phyloP scores from a whole-genome alignment of 2,797 vertebrate genomes.

The Psittacula derbiana region DNA sequence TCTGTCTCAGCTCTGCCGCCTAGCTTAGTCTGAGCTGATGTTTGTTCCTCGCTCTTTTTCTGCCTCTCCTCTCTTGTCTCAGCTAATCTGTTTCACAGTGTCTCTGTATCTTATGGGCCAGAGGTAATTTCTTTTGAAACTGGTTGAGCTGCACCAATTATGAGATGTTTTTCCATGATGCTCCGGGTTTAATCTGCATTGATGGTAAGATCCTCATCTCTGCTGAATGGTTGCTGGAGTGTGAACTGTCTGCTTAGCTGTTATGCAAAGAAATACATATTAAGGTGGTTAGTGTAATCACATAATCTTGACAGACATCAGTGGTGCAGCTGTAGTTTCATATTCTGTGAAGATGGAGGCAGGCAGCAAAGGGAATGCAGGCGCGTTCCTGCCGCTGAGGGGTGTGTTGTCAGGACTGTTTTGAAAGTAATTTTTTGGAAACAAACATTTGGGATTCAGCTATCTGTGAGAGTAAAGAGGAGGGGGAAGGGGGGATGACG shows the following conservation, averaged over 20 bases:
- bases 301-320: background rate
- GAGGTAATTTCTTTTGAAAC: slow-evolving; percentile 1
- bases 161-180: background rate
- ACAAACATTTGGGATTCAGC: background rate
- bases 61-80: background rate
- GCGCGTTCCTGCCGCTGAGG: background rate
- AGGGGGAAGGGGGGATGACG: background rate
- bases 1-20: background rate
- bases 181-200: background rate
- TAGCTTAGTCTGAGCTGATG: background rate
- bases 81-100: background rate
- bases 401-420: background rate
- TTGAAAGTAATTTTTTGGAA: background rate
- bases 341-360: background rate
- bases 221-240: background rate
- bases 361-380: background rate
- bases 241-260: slow-evolving; percentile 8
- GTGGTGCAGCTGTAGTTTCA: background rate
- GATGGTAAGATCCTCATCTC: background rate
- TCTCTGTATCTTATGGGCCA: background rate
- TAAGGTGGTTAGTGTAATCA: background rate
- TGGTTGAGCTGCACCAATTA: background rate
- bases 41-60: background rate
- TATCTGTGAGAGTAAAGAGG: background rate
- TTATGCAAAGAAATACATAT: slow-evolving; percentile 15